Conservation (phyloP, 2,888 invertebrate species). For the Stenodera caucasica region DNA sequence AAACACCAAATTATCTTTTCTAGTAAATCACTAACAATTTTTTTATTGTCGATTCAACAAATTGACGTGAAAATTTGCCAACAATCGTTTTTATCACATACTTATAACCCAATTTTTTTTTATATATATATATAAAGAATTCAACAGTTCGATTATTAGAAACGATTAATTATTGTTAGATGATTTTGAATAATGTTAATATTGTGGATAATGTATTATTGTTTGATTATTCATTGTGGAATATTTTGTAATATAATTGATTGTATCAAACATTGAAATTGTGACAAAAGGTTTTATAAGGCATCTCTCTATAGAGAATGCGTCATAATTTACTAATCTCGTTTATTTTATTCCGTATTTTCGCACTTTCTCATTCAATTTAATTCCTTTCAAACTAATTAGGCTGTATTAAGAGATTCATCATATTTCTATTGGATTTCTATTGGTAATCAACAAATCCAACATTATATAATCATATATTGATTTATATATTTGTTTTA, state of each 20-base stretch:
- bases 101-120: background rate
- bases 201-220: too few species aligned
- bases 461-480: too few species aligned
- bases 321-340: constrained; percentile 28
- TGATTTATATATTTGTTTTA: background rate
- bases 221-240: background rate
- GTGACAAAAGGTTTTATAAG: constrained; percentile 32
- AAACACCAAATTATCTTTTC: background rate
- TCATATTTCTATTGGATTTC: background rate
- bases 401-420: constrained; percentile 11
- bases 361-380: constrained; percentile 28
- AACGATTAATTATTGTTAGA: too few species aligned
- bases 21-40: background rate
- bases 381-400: constrained; percentile 29
- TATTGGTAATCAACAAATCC: background rate
- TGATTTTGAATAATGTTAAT: background rate
- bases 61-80: background rate
- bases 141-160: too few species aligned
- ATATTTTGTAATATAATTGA: constrained; percentile 27
- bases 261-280: constrained; percentile 16
- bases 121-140: too few species aligned
- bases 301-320: constrained; percentile 25
- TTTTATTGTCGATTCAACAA: background rate
- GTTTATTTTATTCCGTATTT: constrained; percentile 28
- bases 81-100: background rate